Evolutionary conservation across 2,113 vertebrate species (phyloP).

Genomic region (Siphamia tubifer): DNA sequence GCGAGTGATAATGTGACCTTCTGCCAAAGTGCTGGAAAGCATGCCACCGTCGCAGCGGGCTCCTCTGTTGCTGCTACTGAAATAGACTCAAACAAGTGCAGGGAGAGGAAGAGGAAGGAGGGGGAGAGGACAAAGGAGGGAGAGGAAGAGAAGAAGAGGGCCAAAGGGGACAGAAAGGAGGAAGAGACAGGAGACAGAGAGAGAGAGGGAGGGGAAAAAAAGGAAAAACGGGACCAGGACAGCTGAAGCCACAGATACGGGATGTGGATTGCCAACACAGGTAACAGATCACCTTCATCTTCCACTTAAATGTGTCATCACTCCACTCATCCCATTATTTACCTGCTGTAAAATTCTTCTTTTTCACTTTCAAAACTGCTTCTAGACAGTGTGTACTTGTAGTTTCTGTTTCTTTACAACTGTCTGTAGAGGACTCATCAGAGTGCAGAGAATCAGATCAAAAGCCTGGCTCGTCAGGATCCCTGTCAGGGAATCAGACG

Average conservation of each 20-base stretch:
- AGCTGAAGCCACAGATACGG: conserved; percentile 52
- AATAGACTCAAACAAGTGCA: conserved; percentile 84
- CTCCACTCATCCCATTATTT: neutral
- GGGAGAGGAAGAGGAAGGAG: conserved; percentile 27
- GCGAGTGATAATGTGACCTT: conserved; percentile 78
- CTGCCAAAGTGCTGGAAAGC: conserved; percentile 82
- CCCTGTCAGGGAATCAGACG: conserved; percentile 5
- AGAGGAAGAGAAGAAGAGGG: conserved; percentile 18
- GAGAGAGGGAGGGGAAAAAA: neutral
- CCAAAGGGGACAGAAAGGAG: neutral
- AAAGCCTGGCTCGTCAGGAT: conserved; percentile 13
- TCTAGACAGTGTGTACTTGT: neutral
- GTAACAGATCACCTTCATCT: conserved; percentile 52
- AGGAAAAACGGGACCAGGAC: conserved; percentile 17
- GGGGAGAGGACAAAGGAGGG: neutral
- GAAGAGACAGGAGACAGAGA: too few relatives aligned
- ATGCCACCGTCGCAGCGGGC: conserved; percentile 77
- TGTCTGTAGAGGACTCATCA: conserved; percentile 32
- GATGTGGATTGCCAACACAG: conserved; percentile 70
- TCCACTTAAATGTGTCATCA: neutral
- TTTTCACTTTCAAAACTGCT: neutral
- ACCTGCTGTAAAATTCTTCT: neutral
- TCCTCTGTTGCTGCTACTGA: conserved; percentile 75
- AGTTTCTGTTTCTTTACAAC: neutral
- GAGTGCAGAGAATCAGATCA: conserved; percentile 35